Evolutionary conservation across 1,140 invertebrate species (phyloP).

Genomic region (Drosophila bipectinata): DNA sequence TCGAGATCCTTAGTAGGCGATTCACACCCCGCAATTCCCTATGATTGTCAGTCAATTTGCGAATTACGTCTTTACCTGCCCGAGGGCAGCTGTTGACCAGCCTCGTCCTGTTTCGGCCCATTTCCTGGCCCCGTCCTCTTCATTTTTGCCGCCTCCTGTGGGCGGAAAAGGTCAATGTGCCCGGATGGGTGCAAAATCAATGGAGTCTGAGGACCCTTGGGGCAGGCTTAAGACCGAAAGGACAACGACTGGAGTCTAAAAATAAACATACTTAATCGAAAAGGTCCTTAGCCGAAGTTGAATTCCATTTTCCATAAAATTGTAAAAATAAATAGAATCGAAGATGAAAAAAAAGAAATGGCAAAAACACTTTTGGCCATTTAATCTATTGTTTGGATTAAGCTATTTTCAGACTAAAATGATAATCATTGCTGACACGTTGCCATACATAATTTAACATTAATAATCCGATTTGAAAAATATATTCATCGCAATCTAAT

Average conservation of each 20-base stretch:
- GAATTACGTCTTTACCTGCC: conserved; percentile 70
- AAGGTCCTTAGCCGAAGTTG: conserved; percentile 3
- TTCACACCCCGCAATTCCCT: conserved; percentile 48
- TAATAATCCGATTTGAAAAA: background rate
- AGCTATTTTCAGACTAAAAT: background rate
- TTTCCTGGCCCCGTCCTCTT: conserved; percentile 18
- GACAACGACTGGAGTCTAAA: conserved; percentile 40
- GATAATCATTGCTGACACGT: background rate
- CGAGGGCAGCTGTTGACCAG: conserved; percentile 43
- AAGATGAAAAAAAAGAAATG: background rate
- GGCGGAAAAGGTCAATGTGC: conserved; percentile 64
- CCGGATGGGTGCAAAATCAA: conserved; percentile 42
- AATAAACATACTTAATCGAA: conserved; percentile 63
- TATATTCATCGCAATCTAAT: background rate
- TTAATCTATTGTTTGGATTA: background rate
- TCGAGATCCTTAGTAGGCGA: conserved; percentile 40
- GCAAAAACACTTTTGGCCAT: background rate
- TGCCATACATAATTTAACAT: background rate
- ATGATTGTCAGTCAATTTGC: conserved; percentile 74
- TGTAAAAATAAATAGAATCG: background rate
- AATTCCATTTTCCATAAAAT: background rate
- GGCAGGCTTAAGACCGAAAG: conserved; percentile 38
- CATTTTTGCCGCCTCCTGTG: background rate
- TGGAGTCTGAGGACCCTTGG: conserved; percentile 29
- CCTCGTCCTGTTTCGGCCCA: conserved; percentile 22